Evolutionary conservation across 2,113 vertebrate species (phyloP), one percentile per base, ranked within the genome.

Genomic region (Myrmecophaga tridactyla): DNA sequence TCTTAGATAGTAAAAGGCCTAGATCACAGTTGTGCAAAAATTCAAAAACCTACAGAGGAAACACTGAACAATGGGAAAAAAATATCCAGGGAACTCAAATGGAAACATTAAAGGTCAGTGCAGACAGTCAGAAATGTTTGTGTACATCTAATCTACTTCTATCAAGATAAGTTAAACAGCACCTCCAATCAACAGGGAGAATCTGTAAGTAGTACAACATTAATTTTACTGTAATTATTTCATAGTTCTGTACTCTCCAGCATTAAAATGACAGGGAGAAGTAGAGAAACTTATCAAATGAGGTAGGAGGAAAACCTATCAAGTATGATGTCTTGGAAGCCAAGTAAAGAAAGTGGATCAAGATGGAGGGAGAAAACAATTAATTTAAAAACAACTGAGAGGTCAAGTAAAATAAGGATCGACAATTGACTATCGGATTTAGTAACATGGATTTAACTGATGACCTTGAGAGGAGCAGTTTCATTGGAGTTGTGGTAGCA

Each of bases 41-140:
- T n/a, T 89, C 73, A 77, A 70, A 95, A 92, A 62, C 75, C 60
- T 31, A 51, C 31, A 82, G 81, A 94, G 25, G n/a, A 92, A 69
- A 75, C 63, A 87, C 39, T 90, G 48, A 93, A 60, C 86, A 93
- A 80, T 39, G 51, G 60, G 86, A 48, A n/a, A 29, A 81, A 96
- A 92, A 80, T 46, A 51, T 34, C 23, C 63, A 84, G 11, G 77
- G 18, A 93, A 56, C n/a, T 88, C 46, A 84, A 67, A 85, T 53
- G 20, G 39, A 75, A 93, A 73, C 41, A 75, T 60, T 76, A 86
- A 70, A 90, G 36, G 43, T 56, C 69, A 72, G 1, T 95, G 36
- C 60, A 72, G 76, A 87, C 75, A 53, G 76, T 83, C 75, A 53
- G 43, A 62, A 29, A 18, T 91, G 1, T 60, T n/a, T 78, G 46